phyloP scores from a whole-genome alignment of 2,888 invertebrate genomes.

The Euplagia quadripunctaria region DNA sequence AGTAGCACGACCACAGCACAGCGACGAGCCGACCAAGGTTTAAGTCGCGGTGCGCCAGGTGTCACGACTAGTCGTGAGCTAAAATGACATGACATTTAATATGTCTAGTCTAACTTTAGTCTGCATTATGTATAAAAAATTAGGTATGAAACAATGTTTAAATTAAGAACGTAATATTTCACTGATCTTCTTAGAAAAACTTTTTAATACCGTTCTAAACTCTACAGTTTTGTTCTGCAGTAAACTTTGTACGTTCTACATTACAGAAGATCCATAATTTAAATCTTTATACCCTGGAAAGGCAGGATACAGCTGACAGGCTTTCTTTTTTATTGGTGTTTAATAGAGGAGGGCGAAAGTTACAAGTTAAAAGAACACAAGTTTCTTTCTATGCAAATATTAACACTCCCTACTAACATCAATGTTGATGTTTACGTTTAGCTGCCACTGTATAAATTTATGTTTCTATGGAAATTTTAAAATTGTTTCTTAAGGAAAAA shows the following conservation, averaged over 20 bases:
- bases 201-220: no score
- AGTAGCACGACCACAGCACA: background rate
- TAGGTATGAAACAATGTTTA: background rate
- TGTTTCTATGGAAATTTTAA: background rate
- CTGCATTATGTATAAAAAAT: background rate
- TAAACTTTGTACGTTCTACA: no score
- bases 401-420: background rate
- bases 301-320: no score
- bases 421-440: background rate
- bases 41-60: background rate
- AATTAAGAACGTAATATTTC: background rate
- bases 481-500: background rate
- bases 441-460: background rate
- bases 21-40: background rate
- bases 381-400: background rate
- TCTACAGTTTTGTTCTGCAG: no score
- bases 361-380: background rate
- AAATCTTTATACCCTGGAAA: background rate
- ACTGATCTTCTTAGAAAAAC: background rate
- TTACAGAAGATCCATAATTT: background rate
- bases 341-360: background rate
- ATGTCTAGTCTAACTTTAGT: background rate
- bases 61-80: background rate
- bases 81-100: background rate
- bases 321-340: background rate